These are phyloP conservation scores for Cerastis leucographa DNA, from an alignment of 2,888 invertebrate species.

Conservation along the genomic window DNA sequence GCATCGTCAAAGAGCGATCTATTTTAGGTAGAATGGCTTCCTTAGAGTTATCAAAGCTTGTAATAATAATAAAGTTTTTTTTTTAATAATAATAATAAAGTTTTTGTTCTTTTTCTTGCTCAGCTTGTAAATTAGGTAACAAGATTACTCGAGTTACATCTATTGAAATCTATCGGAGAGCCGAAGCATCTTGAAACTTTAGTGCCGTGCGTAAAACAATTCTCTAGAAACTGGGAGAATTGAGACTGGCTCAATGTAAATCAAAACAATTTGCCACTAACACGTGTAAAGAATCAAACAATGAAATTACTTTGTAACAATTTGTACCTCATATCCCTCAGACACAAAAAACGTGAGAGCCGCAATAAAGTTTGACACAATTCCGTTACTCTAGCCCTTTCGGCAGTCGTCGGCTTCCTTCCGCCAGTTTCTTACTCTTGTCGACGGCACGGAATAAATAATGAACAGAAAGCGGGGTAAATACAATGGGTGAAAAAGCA, in stretches of 20 bases:
- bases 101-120: no score
- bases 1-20: background rate
- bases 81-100: no score
- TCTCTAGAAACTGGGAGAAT: background rate
- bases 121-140: background rate
- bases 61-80: no score
- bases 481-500: background rate
- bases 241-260: background rate
- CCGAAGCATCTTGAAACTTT: background rate
- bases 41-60: background rate
- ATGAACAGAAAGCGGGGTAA: background rate
- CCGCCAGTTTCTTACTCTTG: constrained; percentile 41
- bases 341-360: constrained; percentile 14
- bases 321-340: constrained; percentile 10
- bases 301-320: constrained; percentile 5
- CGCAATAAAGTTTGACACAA: constrained; percentile 49
- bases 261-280: background rate
- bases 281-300: background rate
- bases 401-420: constrained; percentile 45
- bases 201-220: background rate
- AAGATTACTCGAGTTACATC: background rate
- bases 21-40: background rate
- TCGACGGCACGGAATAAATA: background rate
- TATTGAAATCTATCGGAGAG: background rate
- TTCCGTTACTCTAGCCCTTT: constrained; percentile 45